A percentile compares a stretch with the other conserved stretches of the same genome.
Conservation (phyloP, 2,888 invertebrate genomes). For the Chalcis sispes region DNA sequence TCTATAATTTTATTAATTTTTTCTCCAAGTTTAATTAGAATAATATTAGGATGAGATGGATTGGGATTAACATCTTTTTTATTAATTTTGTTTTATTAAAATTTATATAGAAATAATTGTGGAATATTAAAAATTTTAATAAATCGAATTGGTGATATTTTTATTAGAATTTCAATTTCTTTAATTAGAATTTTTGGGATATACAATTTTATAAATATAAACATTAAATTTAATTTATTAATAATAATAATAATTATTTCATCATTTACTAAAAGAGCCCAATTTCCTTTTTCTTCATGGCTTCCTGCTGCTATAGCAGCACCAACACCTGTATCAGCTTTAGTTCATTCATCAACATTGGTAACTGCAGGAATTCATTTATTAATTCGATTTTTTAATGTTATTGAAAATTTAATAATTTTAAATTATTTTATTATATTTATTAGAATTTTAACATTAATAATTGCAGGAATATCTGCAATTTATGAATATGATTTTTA, state of each 20-base stretch:
- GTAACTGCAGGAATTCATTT: no score
- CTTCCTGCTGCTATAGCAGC: conserved; percentile 87
- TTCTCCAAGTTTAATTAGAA: conserved; percentile 83
- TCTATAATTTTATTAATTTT: conserved; percentile 83
- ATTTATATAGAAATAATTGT: conserved; percentile 82
- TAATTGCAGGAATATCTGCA: conserved; percentile 80
- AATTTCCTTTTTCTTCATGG: conserved; percentile 88
- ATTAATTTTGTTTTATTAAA: conserved; percentile 85
- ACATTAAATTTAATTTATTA: conserved; percentile 70
- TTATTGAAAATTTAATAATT: conserved; percentile 74
- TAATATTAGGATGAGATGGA: conserved; percentile 86
- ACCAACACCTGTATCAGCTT: conserved; percentile 87
- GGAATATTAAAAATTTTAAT: conserved; percentile 85
- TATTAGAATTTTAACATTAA: conserved; percentile 78
- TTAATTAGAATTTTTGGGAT: conserved; percentile 47
- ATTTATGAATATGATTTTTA: conserved; percentile 84
- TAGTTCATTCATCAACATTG: no score
- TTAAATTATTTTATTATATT: conserved; percentile 71
- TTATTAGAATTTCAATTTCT: conserved; percentile 57
- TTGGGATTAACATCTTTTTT: conserved; percentile 85
- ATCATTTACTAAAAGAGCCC: conserved; percentile 86
- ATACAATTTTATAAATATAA: conserved; percentile 75
- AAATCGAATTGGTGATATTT: conserved; percentile 78
- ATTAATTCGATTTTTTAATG: conserved; percentile 80
- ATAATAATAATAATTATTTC: conserved; percentile 75